Conservation (phyloP, 2,113 vertebrate species). For the Raja brachyura region DNA sequence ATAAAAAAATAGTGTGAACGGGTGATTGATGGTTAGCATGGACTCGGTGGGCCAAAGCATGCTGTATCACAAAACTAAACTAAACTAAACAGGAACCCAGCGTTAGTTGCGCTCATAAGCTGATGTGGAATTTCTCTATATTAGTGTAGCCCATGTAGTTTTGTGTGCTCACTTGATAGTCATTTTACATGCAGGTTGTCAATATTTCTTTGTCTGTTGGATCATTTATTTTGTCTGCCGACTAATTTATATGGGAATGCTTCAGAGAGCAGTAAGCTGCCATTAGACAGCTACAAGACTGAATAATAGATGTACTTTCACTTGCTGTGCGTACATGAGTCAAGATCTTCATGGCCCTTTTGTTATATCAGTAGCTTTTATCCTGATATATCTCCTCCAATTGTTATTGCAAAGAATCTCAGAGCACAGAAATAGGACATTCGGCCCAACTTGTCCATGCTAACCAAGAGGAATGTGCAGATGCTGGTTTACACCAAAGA, state of each 20-base stretch:
- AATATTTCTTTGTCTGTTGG: neutral
- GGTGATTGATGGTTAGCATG: too few relatives aligned
- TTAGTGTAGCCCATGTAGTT: neutral
- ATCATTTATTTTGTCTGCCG: neutral
- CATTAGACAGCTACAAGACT: neutral
- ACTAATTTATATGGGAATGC: neutral
- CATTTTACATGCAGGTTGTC: neutral
- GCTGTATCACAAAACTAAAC: too few relatives aligned
- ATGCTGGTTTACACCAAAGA: too few relatives aligned
- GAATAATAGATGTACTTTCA: neutral
- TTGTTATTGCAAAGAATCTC: neutral
- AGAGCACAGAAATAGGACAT: too few relatives aligned
- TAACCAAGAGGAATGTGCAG: too few relatives aligned
- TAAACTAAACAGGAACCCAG: too few relatives aligned
- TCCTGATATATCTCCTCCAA: neutral
- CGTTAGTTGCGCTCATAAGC: neutral
- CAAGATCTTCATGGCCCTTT: neutral
- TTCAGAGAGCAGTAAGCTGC: neutral
- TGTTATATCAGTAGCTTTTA: neutral
- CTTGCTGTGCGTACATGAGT: neutral
- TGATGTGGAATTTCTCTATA: neutral
- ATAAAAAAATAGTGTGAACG: too few relatives aligned
- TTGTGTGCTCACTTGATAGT: neutral
- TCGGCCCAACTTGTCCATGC: too few relatives aligned
- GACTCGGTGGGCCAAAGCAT: too few relatives aligned